Evolutionary conservation across 2,797 vertebrate species (phyloP).

Genomic region (Typhlichthys subterraneus): DNA sequence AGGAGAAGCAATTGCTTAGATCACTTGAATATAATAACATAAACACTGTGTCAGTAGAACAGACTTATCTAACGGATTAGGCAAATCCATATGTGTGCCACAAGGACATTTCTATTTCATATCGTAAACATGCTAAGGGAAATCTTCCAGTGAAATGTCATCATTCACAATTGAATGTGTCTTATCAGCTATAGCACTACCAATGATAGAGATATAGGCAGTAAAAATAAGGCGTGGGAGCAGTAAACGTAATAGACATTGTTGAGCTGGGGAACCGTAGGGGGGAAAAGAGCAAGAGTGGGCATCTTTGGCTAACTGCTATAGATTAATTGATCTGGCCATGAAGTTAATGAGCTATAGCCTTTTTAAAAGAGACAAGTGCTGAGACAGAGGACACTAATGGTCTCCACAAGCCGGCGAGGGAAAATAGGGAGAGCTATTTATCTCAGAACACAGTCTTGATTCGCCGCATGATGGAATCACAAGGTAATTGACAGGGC

Average conservation of each 20-base stretch:
- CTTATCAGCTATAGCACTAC: conserved; percentile 9
- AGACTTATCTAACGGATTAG: background rate
- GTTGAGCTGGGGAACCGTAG: conserved; percentile 28
- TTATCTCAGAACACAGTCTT: conserved; percentile 56
- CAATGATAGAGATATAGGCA: conserved; percentile 17
- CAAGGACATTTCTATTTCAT: background rate
- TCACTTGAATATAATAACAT: no score
- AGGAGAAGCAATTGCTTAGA: background rate
- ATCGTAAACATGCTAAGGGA: conserved; percentile 1
- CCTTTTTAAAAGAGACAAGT: conserved; percentile 71
- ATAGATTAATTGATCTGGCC: conserved; percentile 79
- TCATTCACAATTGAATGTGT: conserved; percentile 17
- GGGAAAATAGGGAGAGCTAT: conserved; percentile 47
- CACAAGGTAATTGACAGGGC: conserved; percentile 58
- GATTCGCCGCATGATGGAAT: conserved; percentile 44
- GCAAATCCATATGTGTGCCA: conserved; percentile 2
- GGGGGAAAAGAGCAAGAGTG: conserved; percentile 56
- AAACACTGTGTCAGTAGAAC: conserved; percentile 1
- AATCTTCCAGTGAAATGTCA: conserved; percentile 7
- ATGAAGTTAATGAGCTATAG: conserved; percentile 79
- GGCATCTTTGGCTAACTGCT: conserved; percentile 74
- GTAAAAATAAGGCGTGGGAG: conserved; percentile 8
- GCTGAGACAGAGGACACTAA: conserved; percentile 73
- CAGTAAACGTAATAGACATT: conserved; percentile 36
- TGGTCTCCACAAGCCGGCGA: conserved; percentile 52